Percentiles rank a stretch among this genome's conserved stretches.
phyloP scores from a whole-genome alignment of 2,888 invertebrate species.

The Quadroppia sp. region DNA sequence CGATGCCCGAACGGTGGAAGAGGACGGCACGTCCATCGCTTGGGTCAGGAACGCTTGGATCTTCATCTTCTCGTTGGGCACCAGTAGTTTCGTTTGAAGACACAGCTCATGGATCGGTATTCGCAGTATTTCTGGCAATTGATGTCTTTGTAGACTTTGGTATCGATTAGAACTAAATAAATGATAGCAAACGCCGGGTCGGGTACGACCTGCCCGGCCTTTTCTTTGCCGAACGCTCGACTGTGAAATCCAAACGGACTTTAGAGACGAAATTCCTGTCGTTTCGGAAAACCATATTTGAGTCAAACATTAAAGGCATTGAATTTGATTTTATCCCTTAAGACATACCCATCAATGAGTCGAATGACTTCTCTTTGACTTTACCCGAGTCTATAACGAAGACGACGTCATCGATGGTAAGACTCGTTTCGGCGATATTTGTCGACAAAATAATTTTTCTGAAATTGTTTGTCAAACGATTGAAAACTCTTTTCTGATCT shows the following conservation, averaged over 20 bases:
- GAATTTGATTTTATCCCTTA: not conserved
- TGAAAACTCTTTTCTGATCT: conserved; percentile 72
- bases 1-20: conserved; percentile 70
- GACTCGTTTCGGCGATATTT: conserved; percentile 88
- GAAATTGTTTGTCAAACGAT: conserved; percentile 59
- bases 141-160: conserved; percentile 65
- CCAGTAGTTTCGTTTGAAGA: conserved; percentile 80
- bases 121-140: conserved; percentile 95
- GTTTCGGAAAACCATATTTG: not conserved
- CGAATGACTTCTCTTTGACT: conserved; percentile 94
- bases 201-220: conserved; percentile 91
- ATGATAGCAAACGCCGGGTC: conserved; percentile 88
- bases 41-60: conserved; percentile 76
- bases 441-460: conserved; percentile 64
- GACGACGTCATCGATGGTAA: conserved; percentile 90
- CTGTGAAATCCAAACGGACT: conserved; percentile 82
- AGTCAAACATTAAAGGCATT: not conserved
- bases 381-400: conserved; percentile 87
- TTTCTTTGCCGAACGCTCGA: conserved; percentile 92
- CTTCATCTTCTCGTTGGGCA: conserved; percentile 64
- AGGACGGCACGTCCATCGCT: conserved; percentile 81
- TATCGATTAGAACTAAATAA: conserved; percentile 62
- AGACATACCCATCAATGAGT: conserved; percentile 80
- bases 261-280: conserved; percentile 83
- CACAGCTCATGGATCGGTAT: conserved; percentile 96